Conservation (phyloP, 2,888 invertebrate genomes). For the Acleris laterana region DNA sequence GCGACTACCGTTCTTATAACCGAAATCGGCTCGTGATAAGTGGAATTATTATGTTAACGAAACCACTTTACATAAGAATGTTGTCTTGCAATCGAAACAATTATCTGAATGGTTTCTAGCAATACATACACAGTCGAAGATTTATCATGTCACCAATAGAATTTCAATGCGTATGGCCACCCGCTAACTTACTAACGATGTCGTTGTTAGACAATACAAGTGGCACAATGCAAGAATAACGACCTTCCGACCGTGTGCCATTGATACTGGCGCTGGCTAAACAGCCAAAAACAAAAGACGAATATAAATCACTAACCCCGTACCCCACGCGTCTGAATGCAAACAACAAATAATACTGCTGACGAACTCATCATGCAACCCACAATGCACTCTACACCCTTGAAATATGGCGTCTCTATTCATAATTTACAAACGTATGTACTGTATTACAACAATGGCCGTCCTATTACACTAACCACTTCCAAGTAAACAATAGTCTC, state of each 20-base stretch:
- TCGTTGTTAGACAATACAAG: constrained; percentile 78
- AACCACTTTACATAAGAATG: constrained; percentile 52
- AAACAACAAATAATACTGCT: constrained; percentile 44
- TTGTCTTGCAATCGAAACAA: constrained; percentile 61
- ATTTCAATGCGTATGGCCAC: constrained; percentile 80
- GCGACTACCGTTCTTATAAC: constrained; percentile 33
- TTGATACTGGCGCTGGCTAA: constrained; percentile 75
- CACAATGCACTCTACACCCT: constrained; percentile 43
- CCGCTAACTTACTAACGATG: constrained; percentile 81
- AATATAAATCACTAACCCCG: constrained; percentile 76
- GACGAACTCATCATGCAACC: constrained; percentile 32
- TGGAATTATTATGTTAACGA: constrained; percentile 30
- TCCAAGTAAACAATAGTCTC: constrained; percentile 75
- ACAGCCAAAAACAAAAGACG: constrained; percentile 82
- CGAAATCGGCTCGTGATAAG: constrained; percentile 25
- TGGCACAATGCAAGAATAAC: constrained; percentile 81
- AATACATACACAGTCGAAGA: constrained; percentile 59
- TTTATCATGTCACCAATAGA: constrained; percentile 78
- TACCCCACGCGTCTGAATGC: constrained; percentile 65
- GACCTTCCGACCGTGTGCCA: constrained; percentile 71
- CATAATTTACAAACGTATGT: constrained; percentile 13
- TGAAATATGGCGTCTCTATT: constrained; percentile 43
- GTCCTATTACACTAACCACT: constrained; percentile 62
- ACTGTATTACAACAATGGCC: constrained; percentile 47
- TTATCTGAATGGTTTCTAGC: constrained; percentile 65